Evolutionary conservation across 2,797 vertebrate genomes (phyloP), one percentile per base, ranked within the genome.

Genomic region (Mus spretus): DNA sequence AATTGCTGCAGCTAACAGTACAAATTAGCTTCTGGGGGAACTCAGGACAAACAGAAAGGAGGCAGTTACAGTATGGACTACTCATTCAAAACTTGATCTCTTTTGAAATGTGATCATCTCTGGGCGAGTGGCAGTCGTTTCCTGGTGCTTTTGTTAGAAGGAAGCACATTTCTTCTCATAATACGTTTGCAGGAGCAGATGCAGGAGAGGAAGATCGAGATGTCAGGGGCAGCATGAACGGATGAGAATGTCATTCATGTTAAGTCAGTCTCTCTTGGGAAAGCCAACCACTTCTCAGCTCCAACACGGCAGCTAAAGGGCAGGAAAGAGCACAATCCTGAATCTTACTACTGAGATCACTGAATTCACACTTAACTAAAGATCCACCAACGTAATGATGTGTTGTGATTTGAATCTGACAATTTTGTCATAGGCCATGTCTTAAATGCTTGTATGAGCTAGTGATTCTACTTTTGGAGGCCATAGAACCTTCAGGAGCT

Each of bases 11-110:
- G 31, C 75, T 79, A 93, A 28, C 63, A 89, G 24, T 82, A 57
- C 37, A 83, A 94, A 95, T 95, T 75, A 93, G 65, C 55, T 59
- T 47, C 88, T 70, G 61, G 20, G 50, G 74, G 63, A 61, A 97
- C 86, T 81, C 53, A 61, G 47, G 75, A 61, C 75, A 83, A 72
- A 81, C 59, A 80, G 74, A 96, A 90, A 79, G 34, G 37, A 93
- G 55, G 82, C 55, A 55, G 44, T 11, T 34, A 55, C 0, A 2
- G 63, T 80, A 80, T 65, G 63, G 74, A 67, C 24, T 63, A 34
- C 44, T 24, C 80, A 70, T 67, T 78, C n/a, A 75, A 89, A 93
- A 74, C 12, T 20, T 91, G 53, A 7, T 72, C 22, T 85, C 63
- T 78, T 70, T 61, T 72, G 24, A 75, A 94, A 85, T 44, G 15